Conservation (phyloP, 2,888 invertebrate species). For the Altica lythri region DNA sequence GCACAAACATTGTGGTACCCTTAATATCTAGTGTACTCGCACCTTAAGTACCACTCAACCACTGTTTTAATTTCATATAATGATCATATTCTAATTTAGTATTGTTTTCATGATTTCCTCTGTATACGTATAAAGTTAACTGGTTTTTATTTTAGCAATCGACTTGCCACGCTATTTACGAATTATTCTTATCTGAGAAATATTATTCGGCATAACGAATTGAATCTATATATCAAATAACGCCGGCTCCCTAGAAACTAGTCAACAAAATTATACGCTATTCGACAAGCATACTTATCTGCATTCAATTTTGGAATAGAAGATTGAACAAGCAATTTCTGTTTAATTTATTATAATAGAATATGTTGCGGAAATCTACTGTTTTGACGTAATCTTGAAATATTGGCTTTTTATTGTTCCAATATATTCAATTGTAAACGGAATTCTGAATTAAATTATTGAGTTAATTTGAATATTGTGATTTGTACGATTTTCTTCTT, state of each 20-base stretch:
- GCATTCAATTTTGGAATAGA: constrained; percentile 35
- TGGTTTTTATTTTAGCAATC: too few species aligned
- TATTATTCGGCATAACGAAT: constrained; percentile 57
- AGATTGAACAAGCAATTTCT: constrained; percentile 35
- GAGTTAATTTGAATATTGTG: too few species aligned
- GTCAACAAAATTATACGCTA: constrained; percentile 44
- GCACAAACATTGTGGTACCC: too few species aligned
- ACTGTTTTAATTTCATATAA: too few species aligned
- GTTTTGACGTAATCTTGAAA: constrained; percentile 25
- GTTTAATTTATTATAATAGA: constrained; percentile 30
- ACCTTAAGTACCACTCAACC: too few species aligned
- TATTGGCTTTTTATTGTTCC: constrained; percentile 1
- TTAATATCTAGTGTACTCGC: too few species aligned
- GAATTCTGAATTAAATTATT: too few species aligned
- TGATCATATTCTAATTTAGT: too few species aligned
- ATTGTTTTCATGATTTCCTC: too few species aligned
- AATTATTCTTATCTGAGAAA: constrained; percentile 54
- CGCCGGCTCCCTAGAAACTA: constrained; percentile 28
- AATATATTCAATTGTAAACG: constrained; percentile 21
- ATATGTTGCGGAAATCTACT: constrained; percentile 10
- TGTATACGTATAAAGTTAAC: too few species aligned
- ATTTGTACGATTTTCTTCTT: too few species aligned
- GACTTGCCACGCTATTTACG: too few species aligned
- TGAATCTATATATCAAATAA: constrained; percentile 57
- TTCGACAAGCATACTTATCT: constrained; percentile 41